These are phyloP conservation scores for Hepsetus odoe DNA, from an alignment of 2,113 vertebrate species.

Conservation along the genomic window DNA sequence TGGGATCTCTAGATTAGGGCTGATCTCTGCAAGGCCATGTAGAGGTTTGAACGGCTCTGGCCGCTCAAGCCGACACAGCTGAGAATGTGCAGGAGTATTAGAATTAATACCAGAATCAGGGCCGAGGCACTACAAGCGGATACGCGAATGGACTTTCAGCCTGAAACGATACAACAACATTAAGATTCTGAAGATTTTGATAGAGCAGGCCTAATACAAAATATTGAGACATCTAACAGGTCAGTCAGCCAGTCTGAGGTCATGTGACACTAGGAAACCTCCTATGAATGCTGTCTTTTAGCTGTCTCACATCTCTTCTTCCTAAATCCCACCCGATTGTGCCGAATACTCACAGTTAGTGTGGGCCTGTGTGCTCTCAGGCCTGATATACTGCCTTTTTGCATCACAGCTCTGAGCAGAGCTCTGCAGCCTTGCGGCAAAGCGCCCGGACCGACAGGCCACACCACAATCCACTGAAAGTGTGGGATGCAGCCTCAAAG, in stretches of 20 bases:
- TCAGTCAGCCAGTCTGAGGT: not conserved
- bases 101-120: not conserved
- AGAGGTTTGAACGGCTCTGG: not conserved
- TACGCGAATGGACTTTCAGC: not conserved
- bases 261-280: not conserved
- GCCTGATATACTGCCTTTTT: constrained; percentile 21
- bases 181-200: too few relatives aligned
- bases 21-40: constrained; percentile 1
- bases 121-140: not conserved
- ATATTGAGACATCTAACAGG: not conserved
- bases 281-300: too few relatives aligned
- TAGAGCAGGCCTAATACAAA: not conserved
- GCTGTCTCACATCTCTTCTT: not conserved
- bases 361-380: not conserved
- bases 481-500: not conserved
- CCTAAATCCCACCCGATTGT: constrained; percentile 20
- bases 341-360: constrained; percentile 17
- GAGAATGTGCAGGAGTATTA: not conserved
- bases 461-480: not conserved
- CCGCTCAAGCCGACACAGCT: not conserved
- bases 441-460: not conserved
- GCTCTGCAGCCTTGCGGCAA: constrained; percentile 1
- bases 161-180: not conserved
- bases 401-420: constrained; percentile 5
- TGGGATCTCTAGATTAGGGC: not conserved